Evolutionary conservation across 2,113 vertebrate species (phyloP), one percentile per base, ranked within the genome.

Genomic region (Sinocyclocheilus grahami): DNA sequence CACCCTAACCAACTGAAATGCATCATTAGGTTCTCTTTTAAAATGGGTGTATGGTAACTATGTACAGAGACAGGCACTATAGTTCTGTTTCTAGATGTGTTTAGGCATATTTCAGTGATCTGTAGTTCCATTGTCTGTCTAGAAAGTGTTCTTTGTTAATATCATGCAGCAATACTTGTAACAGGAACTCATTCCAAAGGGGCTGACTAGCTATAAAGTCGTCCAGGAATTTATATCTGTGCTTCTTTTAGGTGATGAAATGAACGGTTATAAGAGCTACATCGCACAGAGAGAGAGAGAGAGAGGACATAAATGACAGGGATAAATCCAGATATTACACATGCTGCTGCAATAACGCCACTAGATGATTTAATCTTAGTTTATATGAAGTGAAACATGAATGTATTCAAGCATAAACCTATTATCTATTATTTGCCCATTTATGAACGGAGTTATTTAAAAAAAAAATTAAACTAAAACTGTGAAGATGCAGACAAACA

Each of bases 1-100:
- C 92, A 93, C 91, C 86, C 85, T 86, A 48, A 78, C 75, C 75
- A 84, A 72, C 83, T 86, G 84, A 87, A 82, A 82, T 60, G 76
- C 81, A 79, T 84, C 33, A 86, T 86, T 51, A 63, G 83, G 48
- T 81, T 80, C 69, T 78, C 63, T 22, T 46, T 60, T 48, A 87
- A 89, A 81, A 78, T 71, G 18, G 69, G 84, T 82, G 84, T 78
- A 75, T 75, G 63, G 71, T 84, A 86, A 84, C 71, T 89, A 85
- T 88, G 71, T 90, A 90, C 85, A 89, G 60, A 86, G 53, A 85
- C 89, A 90, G 85, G 78, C 84, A 78, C 87, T 86, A 85, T 78
- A 74, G 27, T 86, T 82, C 82, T 39, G 42, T 69, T 24, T 82
- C 39, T 82, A 78, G 46, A 30, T 83, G 77, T 75, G 22, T 83